phyloP scores from a whole-genome alignment of 2,888 invertebrate species.

The Ochropleura plecta region DNA sequence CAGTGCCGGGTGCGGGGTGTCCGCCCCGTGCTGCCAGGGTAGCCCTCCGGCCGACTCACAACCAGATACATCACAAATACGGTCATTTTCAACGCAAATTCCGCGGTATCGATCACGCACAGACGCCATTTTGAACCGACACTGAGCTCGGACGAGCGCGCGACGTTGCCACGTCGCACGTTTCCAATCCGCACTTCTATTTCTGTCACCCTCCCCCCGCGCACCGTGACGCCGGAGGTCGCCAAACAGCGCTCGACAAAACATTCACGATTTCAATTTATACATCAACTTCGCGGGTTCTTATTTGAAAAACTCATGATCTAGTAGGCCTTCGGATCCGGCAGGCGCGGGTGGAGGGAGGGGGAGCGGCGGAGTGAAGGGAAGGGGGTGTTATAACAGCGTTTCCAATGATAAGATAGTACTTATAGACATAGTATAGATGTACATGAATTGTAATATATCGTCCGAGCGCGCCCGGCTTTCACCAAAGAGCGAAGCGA shows the following conservation, averaged over 20 bases:
- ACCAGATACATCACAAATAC: conserved; percentile 87
- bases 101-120: conserved; percentile 90
- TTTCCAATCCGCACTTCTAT: conserved; percentile 88
- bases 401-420: conserved; percentile 82
- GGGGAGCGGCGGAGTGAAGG: conserved; percentile 41
- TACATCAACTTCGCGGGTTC: conserved; percentile 74
- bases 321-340: conserved; percentile 75
- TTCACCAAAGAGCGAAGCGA: conserved; percentile 82
- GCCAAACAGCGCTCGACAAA: conserved; percentile 85
- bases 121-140: conserved; percentile 90
- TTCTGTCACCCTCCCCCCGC: conserved; percentile 81
- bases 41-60: conserved; percentile 87
- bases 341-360: conserved; percentile 47
- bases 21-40: conserved; percentile 84
- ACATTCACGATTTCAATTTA: conserved; percentile 82
- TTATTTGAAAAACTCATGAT: conserved; percentile 80
- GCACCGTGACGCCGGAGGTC: conserved; percentile 80
- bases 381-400: conserved; percentile 71
- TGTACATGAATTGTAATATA: conserved; percentile 75
- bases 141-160: conserved; percentile 84
- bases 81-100: conserved; percentile 87
- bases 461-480: conserved; percentile 83
- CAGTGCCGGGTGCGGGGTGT: conserved; percentile 81
- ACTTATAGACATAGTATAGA: conserved; percentile 75
- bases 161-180: conserved; percentile 89